Base-by-base conservation (phyloP, 2,888 invertebrate genomes). In the Anthoptus insignis region DNA sequence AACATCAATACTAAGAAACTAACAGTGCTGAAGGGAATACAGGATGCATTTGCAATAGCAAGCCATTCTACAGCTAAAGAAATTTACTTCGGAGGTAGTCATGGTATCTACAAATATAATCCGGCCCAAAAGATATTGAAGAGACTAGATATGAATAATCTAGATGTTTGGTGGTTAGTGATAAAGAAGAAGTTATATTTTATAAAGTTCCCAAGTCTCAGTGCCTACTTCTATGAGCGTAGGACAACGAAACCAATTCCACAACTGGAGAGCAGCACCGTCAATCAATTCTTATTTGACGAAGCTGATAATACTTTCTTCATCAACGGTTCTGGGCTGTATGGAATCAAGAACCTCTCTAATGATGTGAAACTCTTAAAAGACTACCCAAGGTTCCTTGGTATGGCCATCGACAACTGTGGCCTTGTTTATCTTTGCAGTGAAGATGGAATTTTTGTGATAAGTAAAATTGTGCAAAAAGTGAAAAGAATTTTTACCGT, bases 141-240 rank as follows among this genome's bases (percentile, higher is more conserved):
- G 32, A 77, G 83, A 14, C 71, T 91, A 0, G 81, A 82, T 3
- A 68, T 84, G 1, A 75, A 71, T 0, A 81, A 88, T 68, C 72
- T 91, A 19, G 91, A 91, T 53, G 78, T 91, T 9, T 91, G 91
- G 91, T 91, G 91, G 91, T 32, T 91, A 3, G 73, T 88, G 1
- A 83, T 86, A 1, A 87, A 84, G 37, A 78, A 81, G 0, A 58
- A 76, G 3, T 77, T 91, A 11, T 88, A 84, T 64, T 91, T 89
- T 39, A 81, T 91, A 3, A 85, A 84, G 54, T 91, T 91, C 57
- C 91, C 91, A 0, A 87, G 81, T 56, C 73, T 91, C 0, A 81
- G 76, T 22, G 83, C 83, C 0, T 89, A 82, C 64, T 81, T 75
- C 29, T 91, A 89, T 54, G 68, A 72, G 0, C 82, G 90, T 16